Evolutionary conservation across 2,888 invertebrate species (phyloP).

Genomic region (Chrysomela aeneicollis): DNA sequence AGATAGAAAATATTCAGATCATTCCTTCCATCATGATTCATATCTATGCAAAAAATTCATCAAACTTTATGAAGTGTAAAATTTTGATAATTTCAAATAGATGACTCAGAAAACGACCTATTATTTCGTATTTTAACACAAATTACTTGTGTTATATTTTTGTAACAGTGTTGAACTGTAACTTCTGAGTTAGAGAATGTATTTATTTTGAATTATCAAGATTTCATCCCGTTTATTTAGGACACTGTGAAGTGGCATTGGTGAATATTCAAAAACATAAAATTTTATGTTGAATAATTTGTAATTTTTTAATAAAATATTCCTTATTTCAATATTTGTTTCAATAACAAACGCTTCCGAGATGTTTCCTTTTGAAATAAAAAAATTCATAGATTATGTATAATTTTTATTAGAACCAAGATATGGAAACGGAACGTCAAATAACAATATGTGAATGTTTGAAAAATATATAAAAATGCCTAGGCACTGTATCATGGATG

Average conservation of each 20-base stretch:
- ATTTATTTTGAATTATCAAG: too few relatives aligned
- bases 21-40: too few relatives aligned
- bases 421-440: constrained; percentile 52
- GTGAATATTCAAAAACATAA: neutral
- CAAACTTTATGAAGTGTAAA: too few relatives aligned
- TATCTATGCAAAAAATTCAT: too few relatives aligned
- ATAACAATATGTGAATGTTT: constrained; percentile 57
- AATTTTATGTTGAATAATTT: neutral
- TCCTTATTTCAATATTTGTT: neutral
- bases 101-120: too few relatives aligned
- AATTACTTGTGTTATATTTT: too few relatives aligned
- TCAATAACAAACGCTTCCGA: neutral
- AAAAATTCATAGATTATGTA: constrained; percentile 29
- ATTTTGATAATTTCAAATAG: too few relatives aligned
- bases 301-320: neutral
- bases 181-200: too few relatives aligned
- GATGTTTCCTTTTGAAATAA: constrained; percentile 1
- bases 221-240: too few relatives aligned
- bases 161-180: too few relatives aligned
- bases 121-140: too few relatives aligned
- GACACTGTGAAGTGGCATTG: neutral
- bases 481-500: constrained; percentile 58
- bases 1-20: too few relatives aligned
- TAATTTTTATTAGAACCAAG: constrained; percentile 50
- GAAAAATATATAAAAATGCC: constrained; percentile 60